phyloP scores from a whole-genome alignment of 2,113 vertebrate genomes.

The Cochlearius cochlearius region DNA sequence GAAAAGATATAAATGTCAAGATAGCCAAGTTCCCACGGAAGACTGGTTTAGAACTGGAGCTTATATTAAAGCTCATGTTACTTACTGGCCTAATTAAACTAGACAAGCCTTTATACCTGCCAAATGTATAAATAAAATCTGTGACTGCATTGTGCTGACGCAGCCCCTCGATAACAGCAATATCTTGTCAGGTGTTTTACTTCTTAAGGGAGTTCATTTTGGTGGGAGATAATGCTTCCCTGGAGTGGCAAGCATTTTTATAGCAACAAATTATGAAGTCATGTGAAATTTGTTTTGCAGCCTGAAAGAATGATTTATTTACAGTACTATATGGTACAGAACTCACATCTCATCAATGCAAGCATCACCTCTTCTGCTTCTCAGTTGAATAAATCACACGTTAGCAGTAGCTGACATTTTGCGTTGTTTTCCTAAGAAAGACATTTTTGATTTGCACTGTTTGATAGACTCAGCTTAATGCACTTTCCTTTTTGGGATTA shows the following conservation, averaged over 20 bases:
- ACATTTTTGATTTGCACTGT: slow-evolving; percentile 30
- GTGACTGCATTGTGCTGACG: slow-evolving; percentile 45
- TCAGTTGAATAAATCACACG: slow-evolving; percentile 28
- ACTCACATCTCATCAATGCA: slow-evolving; percentile 15
- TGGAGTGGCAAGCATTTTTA: slow-evolving; percentile 62
- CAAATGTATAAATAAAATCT: slow-evolving; percentile 71
- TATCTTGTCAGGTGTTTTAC: slow-evolving; percentile 60
- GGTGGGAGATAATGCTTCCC: slow-evolving; percentile 29
- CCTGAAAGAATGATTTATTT: slow-evolving; percentile 53
- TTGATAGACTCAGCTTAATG: slow-evolving; percentile 27
- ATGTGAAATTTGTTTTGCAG: slow-evolving; percentile 39
- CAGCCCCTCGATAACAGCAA: slow-evolving; percentile 30
- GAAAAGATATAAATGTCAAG: slow-evolving; percentile 73
- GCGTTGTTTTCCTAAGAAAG: slow-evolving; percentile 37
- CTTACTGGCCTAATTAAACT: slow-evolving; percentile 74
- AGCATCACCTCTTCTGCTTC: slow-evolving; percentile 44
- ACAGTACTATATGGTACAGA: not conserved
- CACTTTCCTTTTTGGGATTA: slow-evolving; percentile 37
- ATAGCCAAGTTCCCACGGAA: slow-evolving; percentile 67
- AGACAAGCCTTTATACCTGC: slow-evolving; percentile 64
- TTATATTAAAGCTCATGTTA: slow-evolving; percentile 68
- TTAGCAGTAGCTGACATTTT: slow-evolving; percentile 15
- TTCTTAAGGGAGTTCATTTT: slow-evolving; percentile 37
- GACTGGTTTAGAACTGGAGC: slow-evolving; percentile 64
- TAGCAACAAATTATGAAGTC: slow-evolving; percentile 54